These are phyloP conservation scores for Lethenteron reissneri DNA, from an alignment of 2,113 vertebrate genomes.

Conservation along the genomic window DNA sequence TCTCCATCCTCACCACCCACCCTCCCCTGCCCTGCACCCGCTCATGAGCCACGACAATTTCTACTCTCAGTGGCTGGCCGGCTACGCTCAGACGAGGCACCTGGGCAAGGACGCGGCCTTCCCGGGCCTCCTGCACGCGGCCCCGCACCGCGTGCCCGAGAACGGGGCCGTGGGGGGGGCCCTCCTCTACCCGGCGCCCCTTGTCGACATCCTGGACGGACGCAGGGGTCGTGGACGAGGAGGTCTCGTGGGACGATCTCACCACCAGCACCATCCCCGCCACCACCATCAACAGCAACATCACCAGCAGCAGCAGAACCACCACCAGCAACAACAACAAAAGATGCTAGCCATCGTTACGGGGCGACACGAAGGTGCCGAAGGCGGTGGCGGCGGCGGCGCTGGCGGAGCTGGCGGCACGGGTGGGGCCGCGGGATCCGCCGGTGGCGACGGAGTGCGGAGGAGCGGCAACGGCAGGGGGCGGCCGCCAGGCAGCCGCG, in stretches of 20 bases:
- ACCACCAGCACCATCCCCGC: too few species aligned
- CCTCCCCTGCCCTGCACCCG: too few species aligned
- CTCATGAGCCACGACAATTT: slow-evolving; percentile 50
- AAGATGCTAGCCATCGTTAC: slow-evolving; percentile 20
- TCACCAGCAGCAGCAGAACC: too few species aligned
- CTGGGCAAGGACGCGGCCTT: slow-evolving; percentile 95
- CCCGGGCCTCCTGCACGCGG: slow-evolving; percentile 86
- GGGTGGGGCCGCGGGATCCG: too few species aligned
- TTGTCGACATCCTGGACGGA: background rate
- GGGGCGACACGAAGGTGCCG: slow-evolving; percentile 86
- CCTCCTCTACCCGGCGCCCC: background rate
- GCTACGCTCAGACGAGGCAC: slow-evolving; percentile 89
- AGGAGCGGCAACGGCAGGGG: slow-evolving; percentile 68
- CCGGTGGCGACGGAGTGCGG: slow-evolving; percentile 8
- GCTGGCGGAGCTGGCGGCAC: too few species aligned
- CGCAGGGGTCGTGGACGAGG: slow-evolving; percentile 10
- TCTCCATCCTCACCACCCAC: too few species aligned
- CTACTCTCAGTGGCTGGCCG: slow-evolving; percentile 97
- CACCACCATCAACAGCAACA: too few species aligned
- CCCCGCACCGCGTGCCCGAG: slow-evolving; percentile 86
- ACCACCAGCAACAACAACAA: too few species aligned
- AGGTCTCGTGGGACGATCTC: slow-evolving; percentile 17
- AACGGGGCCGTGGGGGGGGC: slow-evolving; percentile 89
- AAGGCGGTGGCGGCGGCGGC: slow-evolving; percentile 86
- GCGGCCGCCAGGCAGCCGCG: slow-evolving; percentile 74